Evolutionary conservation across 2,888 invertebrate species (phyloP).

Genomic region (Seira musarum): DNA sequence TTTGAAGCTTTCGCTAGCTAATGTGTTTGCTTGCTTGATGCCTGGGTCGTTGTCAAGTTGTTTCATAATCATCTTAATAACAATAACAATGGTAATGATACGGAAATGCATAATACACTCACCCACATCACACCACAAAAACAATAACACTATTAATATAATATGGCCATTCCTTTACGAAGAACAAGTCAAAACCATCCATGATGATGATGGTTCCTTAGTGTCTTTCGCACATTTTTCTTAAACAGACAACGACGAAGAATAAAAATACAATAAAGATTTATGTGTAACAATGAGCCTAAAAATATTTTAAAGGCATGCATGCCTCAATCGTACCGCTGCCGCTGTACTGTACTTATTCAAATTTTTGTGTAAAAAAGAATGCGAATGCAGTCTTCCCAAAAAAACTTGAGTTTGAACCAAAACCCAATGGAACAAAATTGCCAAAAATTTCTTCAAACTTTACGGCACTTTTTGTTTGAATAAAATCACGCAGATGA

Average conservation of each 20-base stretch:
- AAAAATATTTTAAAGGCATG: background rate
- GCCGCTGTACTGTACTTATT: too few species aligned
- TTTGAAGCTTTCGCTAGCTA: background rate
- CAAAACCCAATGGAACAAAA: too few species aligned
- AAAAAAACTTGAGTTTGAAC: too few species aligned
- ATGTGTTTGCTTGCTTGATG: conserved; percentile 6
- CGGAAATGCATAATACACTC: conserved; percentile 37
- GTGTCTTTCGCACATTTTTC: background rate
- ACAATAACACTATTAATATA: conserved; percentile 9
- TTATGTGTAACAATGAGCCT: too few species aligned
- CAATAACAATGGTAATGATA: conserved; percentile 22
- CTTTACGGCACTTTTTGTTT: conserved; percentile 7
- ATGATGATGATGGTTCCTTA: conserved; percentile 5
- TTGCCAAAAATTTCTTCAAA: too few species aligned
- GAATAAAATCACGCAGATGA: background rate
- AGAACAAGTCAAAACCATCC: conserved; percentile 20
- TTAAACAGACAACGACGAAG: background rate
- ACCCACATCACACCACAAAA: conserved; percentile 1
- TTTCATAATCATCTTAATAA: conserved; percentile 46
- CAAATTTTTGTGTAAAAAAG: too few species aligned
- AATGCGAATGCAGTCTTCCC: too few species aligned
- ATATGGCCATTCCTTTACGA: conserved; percentile 2
- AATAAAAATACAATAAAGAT: conserved; percentile 4
- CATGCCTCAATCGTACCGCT: too few species aligned
- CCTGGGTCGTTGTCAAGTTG: conserved; percentile 55